phyloP scores from a whole-genome alignment of 2,888 invertebrate species.

The Phengaris alcon region DNA sequence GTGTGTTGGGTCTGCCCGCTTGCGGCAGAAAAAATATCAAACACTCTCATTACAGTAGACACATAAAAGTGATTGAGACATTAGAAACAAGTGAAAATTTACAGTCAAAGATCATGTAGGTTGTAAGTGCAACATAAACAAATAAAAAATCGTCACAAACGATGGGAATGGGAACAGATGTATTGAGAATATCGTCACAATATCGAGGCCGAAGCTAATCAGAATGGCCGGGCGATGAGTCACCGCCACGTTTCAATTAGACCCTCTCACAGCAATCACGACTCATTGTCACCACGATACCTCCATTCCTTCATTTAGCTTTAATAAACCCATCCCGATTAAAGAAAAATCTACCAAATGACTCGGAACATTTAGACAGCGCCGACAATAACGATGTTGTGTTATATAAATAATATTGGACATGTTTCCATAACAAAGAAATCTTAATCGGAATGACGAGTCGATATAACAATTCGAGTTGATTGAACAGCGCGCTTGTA shows the following conservation, averaged over 20 bases:
- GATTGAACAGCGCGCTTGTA: slow-evolving; percentile 68
- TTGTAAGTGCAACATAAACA: slow-evolving; percentile 15
- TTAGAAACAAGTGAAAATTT: not conserved
- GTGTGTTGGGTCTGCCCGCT: no score
- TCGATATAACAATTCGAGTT: slow-evolving; percentile 74
- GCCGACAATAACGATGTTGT: slow-evolving; percentile 46
- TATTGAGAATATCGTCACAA: slow-evolving; percentile 34
- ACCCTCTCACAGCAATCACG: slow-evolving; percentile 72
- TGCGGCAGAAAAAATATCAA: no score
- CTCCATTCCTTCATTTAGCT: slow-evolving; percentile 58
- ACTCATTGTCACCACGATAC: slow-evolving; percentile 70
- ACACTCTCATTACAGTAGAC: not conserved
- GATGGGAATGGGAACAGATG: slow-evolving; percentile 23
- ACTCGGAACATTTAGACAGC: slow-evolving; percentile 67
- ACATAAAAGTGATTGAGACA: not conserved
- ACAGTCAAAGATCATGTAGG: not conserved
- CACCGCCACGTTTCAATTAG: slow-evolving; percentile 60
- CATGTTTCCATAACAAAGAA: slow-evolving; percentile 78
- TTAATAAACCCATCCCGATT: slow-evolving; percentile 73
- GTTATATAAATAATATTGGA: slow-evolving; percentile 79
- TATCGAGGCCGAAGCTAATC: slow-evolving; percentile 54
- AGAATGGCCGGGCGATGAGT: slow-evolving; percentile 63
- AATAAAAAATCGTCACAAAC: slow-evolving; percentile 21
- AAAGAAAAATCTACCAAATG: slow-evolving; percentile 75
- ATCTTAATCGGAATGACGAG: slow-evolving; percentile 77